Conservation (phyloP, 2,797 vertebrate species). For the Silurus lanzhouensis region DNA sequence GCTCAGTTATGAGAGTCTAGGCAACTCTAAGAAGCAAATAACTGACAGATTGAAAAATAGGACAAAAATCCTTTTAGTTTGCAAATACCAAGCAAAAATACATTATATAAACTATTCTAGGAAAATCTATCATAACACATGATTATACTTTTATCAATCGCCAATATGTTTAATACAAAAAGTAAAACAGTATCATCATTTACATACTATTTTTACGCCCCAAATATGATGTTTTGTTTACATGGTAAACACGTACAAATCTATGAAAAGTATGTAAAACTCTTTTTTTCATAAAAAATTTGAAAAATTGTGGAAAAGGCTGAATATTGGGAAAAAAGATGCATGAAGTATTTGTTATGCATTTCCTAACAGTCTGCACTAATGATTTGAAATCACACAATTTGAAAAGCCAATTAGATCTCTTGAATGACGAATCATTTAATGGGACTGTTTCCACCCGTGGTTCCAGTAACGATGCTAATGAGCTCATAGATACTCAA, state of each 20-base stretch:
- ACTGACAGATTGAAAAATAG: slow-evolving; percentile 14
- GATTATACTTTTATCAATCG: neutral
- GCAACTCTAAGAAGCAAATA: neutral
- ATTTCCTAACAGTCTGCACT: neutral
- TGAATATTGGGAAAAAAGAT: neutral
- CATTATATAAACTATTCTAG: neutral
- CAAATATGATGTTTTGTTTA: neutral
- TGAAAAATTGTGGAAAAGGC: neutral
- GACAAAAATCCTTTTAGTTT: slow-evolving; percentile 7
- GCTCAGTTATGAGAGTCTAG: neutral
- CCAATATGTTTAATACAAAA: neutral
- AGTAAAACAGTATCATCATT: neutral
- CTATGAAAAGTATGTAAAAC: neutral
- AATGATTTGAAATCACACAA: neutral
- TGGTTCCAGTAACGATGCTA: neutral
- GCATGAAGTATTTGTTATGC: neutral
- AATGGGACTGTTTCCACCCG: neutral
- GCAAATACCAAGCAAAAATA: neutral
- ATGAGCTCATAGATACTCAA: neutral
- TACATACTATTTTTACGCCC: neutral
- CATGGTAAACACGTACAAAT: neutral
- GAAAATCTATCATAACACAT: neutral
- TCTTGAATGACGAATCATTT: neutral
- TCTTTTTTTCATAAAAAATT: too few species aligned
- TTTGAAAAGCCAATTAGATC: neutral